Evolutionary conservation across 2,797 vertebrate genomes (phyloP), one percentile per base, ranked within the genome.

Genomic region (Melanotaenia parkinsoni): DNA sequence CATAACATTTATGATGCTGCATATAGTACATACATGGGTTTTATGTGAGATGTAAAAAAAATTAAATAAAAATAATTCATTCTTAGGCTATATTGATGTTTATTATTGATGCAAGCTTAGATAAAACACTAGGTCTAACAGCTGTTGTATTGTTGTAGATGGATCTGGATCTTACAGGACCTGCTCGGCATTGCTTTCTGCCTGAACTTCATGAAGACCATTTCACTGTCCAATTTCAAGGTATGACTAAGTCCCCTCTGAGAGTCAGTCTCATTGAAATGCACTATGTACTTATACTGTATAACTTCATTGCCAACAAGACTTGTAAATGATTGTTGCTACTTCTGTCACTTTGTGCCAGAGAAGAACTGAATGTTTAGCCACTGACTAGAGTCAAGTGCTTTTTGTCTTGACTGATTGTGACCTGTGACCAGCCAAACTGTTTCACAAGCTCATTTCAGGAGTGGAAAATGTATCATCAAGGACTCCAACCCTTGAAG

Each of bases 91-190:
- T 30, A 30, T 30, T 30, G 30, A 30, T 30, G 30, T 30, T 30
- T 30, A 30, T 30, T 5, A 30, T 30, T 30, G 18, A 28, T 5
- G 3, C 11, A 11, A 28, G 3, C 4, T n/a, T 1, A 65, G 28
- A 13, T 45, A 43, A 50, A 66, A 59, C 5, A 10, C 30, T 0
- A 38, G 26, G 1, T 5, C 56, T 47, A 53, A 45, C 8, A 63
- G 1, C 2, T 57, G 30, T 43, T 58, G 4, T 90, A 28, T 84
- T 9, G 20, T 91, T 92, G 79, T 58, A 99, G 97, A 72, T 99
- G 97, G 97, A 96, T 97, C 88, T 99, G 97, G 97, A 96, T 98
- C 91, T 94, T 99, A 79, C 97, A 98, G 85, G 96, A 99, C 89
- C 89, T 97, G 66, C 93, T 99, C 63, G 97, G 97, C 73, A 88